Conservation (phyloP, 2,797 vertebrate species). For the Coendou prehensilis region DNA sequence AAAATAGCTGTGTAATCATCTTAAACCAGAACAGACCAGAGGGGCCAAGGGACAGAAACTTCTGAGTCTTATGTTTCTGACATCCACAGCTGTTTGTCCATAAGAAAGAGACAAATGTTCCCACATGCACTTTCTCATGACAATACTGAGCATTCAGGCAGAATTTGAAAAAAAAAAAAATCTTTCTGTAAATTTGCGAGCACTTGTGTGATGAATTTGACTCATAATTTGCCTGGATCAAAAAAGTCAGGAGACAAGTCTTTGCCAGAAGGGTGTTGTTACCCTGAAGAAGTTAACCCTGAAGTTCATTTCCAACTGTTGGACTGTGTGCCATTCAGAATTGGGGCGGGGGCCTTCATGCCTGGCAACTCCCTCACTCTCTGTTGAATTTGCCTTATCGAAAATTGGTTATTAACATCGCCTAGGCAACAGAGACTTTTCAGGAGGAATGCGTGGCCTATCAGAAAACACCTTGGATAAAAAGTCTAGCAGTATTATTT, state of each 20-base stretch:
- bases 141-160: constrained; percentile 44
- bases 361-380: neutral
- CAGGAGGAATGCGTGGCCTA: neutral
- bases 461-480: neutral
- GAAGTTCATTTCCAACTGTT: neutral
- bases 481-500: neutral
- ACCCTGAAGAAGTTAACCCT: neutral
- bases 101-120: constrained; percentile 79
- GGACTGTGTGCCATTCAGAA: neutral
- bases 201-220: constrained; percentile 43
- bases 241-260: neutral
- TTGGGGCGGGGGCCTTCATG: neutral
- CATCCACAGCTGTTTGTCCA: constrained; percentile 87
- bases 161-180: constrained; percentile 7
- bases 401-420: neutral
- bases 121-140: constrained; percentile 85
- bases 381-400: neutral
- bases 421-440: neutral
- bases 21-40: constrained; percentile 84
- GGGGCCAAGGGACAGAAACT: constrained; percentile 78
- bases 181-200: constrained; percentile 47
- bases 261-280: constrained; percentile 5
- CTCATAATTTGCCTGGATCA: neutral
- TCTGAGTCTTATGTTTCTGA: constrained; percentile 86
- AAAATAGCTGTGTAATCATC: constrained; percentile 88